Conservation (phyloP, 2,113 vertebrate genomes). For the Toxotes jaculatrix region DNA sequence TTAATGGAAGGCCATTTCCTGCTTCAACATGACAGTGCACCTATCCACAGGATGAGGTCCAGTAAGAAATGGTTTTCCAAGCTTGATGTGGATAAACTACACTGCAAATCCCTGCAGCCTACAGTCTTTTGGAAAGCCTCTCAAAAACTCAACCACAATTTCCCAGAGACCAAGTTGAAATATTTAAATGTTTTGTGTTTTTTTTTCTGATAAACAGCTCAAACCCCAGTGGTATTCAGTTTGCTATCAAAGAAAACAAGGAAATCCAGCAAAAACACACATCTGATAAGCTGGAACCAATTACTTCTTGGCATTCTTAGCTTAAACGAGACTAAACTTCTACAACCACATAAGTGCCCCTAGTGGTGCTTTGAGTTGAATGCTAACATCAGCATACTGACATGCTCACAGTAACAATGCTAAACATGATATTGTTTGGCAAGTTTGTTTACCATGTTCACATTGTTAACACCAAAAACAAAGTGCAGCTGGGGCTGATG, state of each 20-base stretch:
- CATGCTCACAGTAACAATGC: too few relatives aligned
- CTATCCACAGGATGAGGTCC: neutral
- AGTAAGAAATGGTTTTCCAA: neutral
- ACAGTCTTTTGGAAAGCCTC: neutral
- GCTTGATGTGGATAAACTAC: neutral
- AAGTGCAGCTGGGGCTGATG: too few relatives aligned
- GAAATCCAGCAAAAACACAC: too few relatives aligned
- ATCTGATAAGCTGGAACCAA: neutral
- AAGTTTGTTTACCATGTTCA: too few relatives aligned
- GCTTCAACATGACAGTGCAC: neutral
- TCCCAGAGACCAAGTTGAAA: neutral
- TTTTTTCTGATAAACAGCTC: neutral
- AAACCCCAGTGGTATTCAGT: neutral
- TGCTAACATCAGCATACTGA: too few relatives aligned
- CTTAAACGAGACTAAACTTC: too few relatives aligned
- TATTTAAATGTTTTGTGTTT: neutral
- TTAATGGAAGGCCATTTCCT: neutral
- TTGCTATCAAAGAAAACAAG: neutral
- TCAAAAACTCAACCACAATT: neutral
- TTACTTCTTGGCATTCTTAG: too few relatives aligned
- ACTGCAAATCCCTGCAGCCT: neutral
- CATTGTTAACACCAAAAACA: too few relatives aligned
- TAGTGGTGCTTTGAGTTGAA: too few relatives aligned
- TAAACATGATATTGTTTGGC: too few relatives aligned
- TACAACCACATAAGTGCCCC: too few relatives aligned